phyloP scores from a whole-genome alignment of 92 coral and sea anemone species.

The Epizoanthus scotinus region DNA sequence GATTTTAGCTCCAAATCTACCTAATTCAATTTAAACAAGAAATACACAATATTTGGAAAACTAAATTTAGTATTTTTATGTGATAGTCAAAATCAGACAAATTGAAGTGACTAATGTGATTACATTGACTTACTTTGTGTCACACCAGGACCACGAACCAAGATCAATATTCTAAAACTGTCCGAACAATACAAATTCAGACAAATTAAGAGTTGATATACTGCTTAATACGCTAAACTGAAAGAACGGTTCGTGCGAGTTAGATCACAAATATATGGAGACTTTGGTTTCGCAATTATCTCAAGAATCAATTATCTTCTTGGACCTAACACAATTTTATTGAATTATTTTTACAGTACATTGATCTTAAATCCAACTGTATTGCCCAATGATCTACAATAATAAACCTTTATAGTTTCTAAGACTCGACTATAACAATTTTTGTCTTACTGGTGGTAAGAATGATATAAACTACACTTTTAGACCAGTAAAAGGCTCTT shows the following conservation, averaged over 20 bases:
- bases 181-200: not conserved
- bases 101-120: too few species aligned
- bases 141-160: not conserved
- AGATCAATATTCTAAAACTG: not conserved
- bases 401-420: not conserved
- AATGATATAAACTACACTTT: too few species aligned
- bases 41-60: too few species aligned
- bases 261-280: slow-evolving; percentile 3
- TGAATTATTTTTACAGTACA: not conserved
- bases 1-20: too few species aligned
- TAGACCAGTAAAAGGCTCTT: too few species aligned
- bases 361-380: not conserved
- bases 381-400: not conserved
- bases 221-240: not conserved
- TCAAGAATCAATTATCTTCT: not conserved
- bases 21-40: too few species aligned
- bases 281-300: not conserved
- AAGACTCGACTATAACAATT: too few species aligned
- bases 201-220: too few species aligned
- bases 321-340: not conserved
- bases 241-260: not conserved
- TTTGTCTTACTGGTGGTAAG: too few species aligned
- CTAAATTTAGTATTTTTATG: not conserved
- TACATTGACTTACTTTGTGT: not conserved
- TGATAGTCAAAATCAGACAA: not conserved